phyloP scores from a whole-genome alignment of 2,888 invertebrate species.

The Flexamia atlantica region DNA sequence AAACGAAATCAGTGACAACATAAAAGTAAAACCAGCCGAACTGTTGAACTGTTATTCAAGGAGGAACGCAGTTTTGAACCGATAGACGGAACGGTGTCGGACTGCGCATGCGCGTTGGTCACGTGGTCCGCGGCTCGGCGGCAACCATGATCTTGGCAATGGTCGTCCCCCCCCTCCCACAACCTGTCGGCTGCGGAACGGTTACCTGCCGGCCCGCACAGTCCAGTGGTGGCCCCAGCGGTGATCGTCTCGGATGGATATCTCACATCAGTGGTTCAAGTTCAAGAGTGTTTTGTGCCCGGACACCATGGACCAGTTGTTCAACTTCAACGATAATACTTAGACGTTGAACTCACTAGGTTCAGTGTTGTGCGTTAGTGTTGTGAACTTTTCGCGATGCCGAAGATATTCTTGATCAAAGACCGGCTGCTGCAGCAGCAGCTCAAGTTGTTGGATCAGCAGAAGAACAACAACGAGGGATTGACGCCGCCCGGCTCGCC shows the following conservation, averaged over 20 bases:
- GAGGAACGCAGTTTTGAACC: constrained; percentile 42
- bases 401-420: constrained; percentile 95
- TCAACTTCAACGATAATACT: constrained; percentile 31
- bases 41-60: constrained; percentile 48
- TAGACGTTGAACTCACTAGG: constrained; percentile 34
- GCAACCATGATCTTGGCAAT: constrained; percentile 81
- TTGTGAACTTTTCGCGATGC: constrained; percentile 79
- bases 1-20: constrained; percentile 53
- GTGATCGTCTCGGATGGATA: constrained; percentile 31
- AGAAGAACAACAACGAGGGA: constrained; percentile 77
- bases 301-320: constrained; percentile 37
- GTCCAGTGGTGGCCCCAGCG: constrained; percentile 17
- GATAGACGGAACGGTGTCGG: constrained; percentile 55
- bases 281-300: constrained; percentile 33
- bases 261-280: constrained; percentile 51
- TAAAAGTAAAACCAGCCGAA: constrained; percentile 59
- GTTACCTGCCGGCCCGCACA: constrained; percentile 73
- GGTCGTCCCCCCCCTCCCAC: constrained; percentile 69
- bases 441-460: constrained; percentile 88
- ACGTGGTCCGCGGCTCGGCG: constrained; percentile 54
- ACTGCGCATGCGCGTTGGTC: constrained; percentile 59
- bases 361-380: constrained; percentile 47
- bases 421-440: constrained; percentile 95
- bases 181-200: constrained; percentile 62
- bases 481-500: constrained; percentile 74